Evolutionary conservation across 2,113 vertebrate species (phyloP), one percentile per base, ranked within the genome.

Genomic region (Daboia siamensis): DNA sequence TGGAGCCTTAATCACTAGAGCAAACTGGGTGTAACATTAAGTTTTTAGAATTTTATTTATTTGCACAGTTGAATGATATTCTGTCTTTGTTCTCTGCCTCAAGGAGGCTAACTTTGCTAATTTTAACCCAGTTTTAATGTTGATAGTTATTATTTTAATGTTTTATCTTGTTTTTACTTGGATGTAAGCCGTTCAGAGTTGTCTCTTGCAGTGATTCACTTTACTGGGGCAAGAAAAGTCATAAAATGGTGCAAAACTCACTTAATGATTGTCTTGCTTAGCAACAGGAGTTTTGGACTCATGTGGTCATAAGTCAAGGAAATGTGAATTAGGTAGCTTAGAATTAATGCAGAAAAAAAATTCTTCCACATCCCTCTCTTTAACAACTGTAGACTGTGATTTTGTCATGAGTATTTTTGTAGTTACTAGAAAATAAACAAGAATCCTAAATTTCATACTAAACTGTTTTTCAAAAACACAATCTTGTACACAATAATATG

Each of bases 401-500:
- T 80, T 80, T 20, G 15, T 39, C n/a, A 51, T 29, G 15, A 33
- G 1, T 33, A 0, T 44, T 29, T 46, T 15, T 48, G 48, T 54
- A 91, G 26, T 1, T 2, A 33, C 10, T 0, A 8, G 57, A 44
- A 0, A 57, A 24, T 20, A 46, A n/a, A 20, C 0, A 12, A 11
- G 3, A 39, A 87, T 90, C 3, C 0, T 0, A 48, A 56, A n/a
- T 93, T 94, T 96, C 91, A 96, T 89, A 95, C 94, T 97, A 95
- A 97, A 97, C 97, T 86, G 95, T 96, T 10, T 85, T 90, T 90
- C 6, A 39, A 39, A 85, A 33, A 69, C n/a, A 86, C 52, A 86
- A 51, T 44, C 13, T 95, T 74, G n/a, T 97, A 94, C 97, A 96
- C 96, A 97, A 86, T 94, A 97, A 84, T 95, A 94, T 95, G 93